These are phyloP conservation scores for Tapirus terrestris DNA, from an alignment of 2,113 vertebrate genomes.

Conservation along the genomic window DNA sequence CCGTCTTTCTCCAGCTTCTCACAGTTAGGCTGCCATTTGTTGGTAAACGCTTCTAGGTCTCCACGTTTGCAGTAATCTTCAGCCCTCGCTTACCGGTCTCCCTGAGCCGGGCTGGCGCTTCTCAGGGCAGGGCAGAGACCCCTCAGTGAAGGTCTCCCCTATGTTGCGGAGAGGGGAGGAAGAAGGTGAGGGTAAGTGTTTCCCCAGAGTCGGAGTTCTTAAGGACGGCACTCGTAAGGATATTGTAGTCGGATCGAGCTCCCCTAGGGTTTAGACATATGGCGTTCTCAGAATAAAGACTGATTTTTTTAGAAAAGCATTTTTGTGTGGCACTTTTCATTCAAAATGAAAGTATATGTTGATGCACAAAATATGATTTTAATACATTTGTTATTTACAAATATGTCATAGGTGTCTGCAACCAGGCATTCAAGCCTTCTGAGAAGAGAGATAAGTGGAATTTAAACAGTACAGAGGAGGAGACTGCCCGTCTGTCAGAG, in stretches of 20 bases:
- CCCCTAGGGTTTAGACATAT: not conserved
- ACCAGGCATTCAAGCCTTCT: not conserved
- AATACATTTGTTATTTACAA: slow-evolving; percentile 42
- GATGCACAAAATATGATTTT: slow-evolving; percentile 19
- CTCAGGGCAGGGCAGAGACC: not conserved
- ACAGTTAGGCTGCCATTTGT: not conserved
- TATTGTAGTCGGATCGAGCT: not conserved
- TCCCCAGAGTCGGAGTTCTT: not conserved
- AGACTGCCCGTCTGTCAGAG: not conserved
- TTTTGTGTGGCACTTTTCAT: slow-evolving; percentile 6
- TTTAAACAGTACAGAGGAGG: not conserved
- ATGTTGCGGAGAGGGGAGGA: not conserved
- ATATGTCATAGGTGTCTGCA: not conserved
- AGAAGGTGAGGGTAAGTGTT: not conserved
- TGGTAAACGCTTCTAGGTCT: not conserved
- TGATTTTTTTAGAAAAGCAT: slow-evolving; percentile 36
- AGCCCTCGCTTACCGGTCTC: not conserved
- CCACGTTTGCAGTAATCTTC: not conserved
- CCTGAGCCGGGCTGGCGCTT: not conserved
- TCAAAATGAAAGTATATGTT: slow-evolving; percentile 40
- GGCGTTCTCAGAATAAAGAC: not conserved
- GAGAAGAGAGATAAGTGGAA: not conserved
- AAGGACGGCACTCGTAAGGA: not conserved
- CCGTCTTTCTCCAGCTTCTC: not conserved
- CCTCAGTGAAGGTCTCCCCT: not conserved